Base-by-base conservation (phyloP, 2,113 vertebrate genomes). In the Engraulis encrasicolus region DNA sequence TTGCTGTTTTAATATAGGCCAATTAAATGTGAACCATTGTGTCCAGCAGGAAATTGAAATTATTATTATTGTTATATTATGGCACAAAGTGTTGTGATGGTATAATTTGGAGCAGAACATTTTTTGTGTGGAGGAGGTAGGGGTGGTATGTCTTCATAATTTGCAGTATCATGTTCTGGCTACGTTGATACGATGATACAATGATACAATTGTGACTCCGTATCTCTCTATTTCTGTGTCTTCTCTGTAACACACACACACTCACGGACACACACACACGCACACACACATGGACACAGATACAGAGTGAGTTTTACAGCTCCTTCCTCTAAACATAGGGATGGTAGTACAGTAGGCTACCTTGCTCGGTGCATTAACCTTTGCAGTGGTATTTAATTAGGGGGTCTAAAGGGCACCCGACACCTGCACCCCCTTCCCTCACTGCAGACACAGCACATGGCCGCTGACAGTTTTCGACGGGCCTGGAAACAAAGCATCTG, bases 351-450 rank as follows among this genome's bases (percentile, higher is more conserved):
- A n/a, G n/a, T n/a, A n/a, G n/a, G n/a, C n/a, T n/a, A n/a, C n/a
- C n/a, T 89, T 90, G 88, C 90, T 94, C 87, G 88, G 27, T 87
- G 85, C 91, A 91, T 95, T 95, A 93, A 94, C 94, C 92, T 95
- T 95, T 95, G 88, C 91, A 85, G 89, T 94, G 92, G 91, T 95
- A 94, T 94, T 95, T 95, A 94, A 95, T 95, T 94, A 95, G 40
- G 94, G 94, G 93, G 92, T 95, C 92, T 92, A 88, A 87, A 88
- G 88, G 87, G 82, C 86, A 87, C 78, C 58, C 77, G 80, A 92
- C 92, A 94, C 93, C 91, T 93, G 91, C 89, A 93, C 74, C 85
- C 81, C 78, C 61, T n/a, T 79, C 87, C 85, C 90, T 82, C 78
- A 84, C 71, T 78, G 84, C 80, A 50, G 87, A 79, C 54, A 34